Base-by-base conservation (phyloP, 2,888 invertebrate genomes). In the Metopia argyrocephala region DNA sequence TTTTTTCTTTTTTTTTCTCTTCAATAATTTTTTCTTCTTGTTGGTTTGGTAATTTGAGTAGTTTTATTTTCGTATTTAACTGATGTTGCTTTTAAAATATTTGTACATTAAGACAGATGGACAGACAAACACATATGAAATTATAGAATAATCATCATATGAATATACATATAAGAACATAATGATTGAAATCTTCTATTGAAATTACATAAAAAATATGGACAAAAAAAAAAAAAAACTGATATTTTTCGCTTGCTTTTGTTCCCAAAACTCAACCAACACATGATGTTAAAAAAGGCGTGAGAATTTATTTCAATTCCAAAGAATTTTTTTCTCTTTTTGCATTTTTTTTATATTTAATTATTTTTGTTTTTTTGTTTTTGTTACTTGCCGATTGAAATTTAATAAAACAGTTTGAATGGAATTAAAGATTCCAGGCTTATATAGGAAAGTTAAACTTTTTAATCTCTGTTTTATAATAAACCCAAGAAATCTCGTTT, bases 31-130 rank as follows among this genome's bases (percentile, higher is more conserved):
- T 54, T 21, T 50, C 23, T 69, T 62, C 74, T 76, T 38, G 45
- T 46, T 48, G n/a, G 23, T 66, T 65, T 57, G 76, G 83, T 83
- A 83, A 83, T 82, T 82, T 78, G 83, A 83, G 83, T 79, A 80
- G 82, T 18, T 61, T 66, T 61, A 7, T 9, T 61, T 66, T 73
- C 38, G 21, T 20, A 66, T 71, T 65, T 57, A 64, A 45, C 45
- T 65, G 64, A 50, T 70, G 75, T 76, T 76, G 64, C 57, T 59
- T 68, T 68, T 56, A 27, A 38, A 76, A 71, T 79, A 27, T 79
- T 61, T 69, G 50, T 54, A 64, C 48, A 78, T 38, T 48, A 27
- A 48, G 18, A 48, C 46, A 15, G 38, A 38, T 15, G 15, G 38
- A 38, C 38, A 59, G 38, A 61, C 48, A 73, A 62, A 61, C 48